Conservation (phyloP, 64 coral and sea anemone genomes). For the Pocillopora verrucosa region DNA sequence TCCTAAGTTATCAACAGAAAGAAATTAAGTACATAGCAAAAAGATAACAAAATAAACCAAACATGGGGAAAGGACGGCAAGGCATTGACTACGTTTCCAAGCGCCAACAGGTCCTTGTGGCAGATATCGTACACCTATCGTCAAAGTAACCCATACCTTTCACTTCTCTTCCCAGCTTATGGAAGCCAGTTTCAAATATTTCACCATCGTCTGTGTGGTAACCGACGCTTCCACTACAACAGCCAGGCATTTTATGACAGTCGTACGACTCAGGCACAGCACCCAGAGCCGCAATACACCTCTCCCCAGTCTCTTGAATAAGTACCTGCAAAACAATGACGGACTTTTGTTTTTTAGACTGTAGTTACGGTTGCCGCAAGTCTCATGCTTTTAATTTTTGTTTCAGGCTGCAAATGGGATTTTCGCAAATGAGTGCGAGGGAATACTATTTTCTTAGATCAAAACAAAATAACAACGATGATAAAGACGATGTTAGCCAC, state of each 20-base stretch:
- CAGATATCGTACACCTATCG: too few species aligned
- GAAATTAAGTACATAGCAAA: background rate
- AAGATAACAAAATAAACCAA: too few species aligned
- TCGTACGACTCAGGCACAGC: background rate
- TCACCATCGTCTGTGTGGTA: background rate
- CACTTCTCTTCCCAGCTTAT: background rate
- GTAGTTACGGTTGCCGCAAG: background rate
- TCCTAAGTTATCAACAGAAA: background rate
- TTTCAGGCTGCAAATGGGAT: too few species aligned
- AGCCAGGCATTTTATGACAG: background rate
- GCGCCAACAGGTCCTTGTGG: too few species aligned
- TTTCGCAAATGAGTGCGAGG: too few species aligned
- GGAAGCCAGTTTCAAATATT: background rate
- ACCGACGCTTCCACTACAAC: background rate
- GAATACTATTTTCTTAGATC: too few species aligned
- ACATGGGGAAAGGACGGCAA: too few species aligned
- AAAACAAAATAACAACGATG: too few species aligned
- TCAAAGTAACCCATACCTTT: background rate
- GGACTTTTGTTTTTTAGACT: background rate
- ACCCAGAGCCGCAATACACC: background rate
- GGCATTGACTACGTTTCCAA: too few species aligned
- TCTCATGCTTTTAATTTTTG: too few species aligned
- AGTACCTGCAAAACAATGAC: background rate
- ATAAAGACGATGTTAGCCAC: too few species aligned
- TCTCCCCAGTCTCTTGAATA: slow-evolving; percentile 1